Percentiles rank a stretch among this genome's conserved stretches.
Evolutionary conservation across 1,140 invertebrate genomes (phyloP).

Genomic region (Charaxes varanes): DNA sequence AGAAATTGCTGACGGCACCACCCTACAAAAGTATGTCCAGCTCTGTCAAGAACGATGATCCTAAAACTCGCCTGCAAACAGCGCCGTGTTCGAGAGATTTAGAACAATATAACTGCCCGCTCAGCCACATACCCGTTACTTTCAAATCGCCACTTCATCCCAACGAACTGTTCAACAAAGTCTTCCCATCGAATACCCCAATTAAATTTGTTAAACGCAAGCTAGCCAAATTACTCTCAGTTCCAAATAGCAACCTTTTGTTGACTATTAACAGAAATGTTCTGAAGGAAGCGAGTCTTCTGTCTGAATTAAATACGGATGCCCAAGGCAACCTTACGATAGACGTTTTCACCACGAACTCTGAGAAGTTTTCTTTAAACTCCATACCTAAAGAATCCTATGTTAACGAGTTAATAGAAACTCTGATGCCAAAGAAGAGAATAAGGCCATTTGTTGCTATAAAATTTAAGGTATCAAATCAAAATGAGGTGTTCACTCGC

Average conservation of each 20-base stretch:
- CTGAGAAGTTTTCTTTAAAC: conserved; percentile 48
- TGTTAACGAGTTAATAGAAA: conserved; percentile 51
- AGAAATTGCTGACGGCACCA: conserved; percentile 60
- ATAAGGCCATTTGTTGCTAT: conserved; percentile 59
- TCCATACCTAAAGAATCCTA: conserved; percentile 56
- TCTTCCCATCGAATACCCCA: conserved; percentile 58
- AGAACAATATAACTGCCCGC: conserved; percentile 52
- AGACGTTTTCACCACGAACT: conserved; percentile 59
- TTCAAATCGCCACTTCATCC: conserved; percentile 55
- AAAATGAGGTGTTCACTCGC: conserved; percentile 60
- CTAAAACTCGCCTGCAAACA: conserved; percentile 40
- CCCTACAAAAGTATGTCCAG: conserved; percentile 39
- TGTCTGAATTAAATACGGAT: conserved; percentile 56
- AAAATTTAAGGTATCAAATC: conserved; percentile 63
- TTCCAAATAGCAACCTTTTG: conserved; percentile 53
- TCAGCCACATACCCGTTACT: conserved; percentile 51
- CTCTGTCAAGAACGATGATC: conserved; percentile 29
- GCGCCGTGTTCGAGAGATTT: conserved; percentile 46
- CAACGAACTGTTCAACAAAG: conserved; percentile 54
- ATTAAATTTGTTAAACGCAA: conserved; percentile 63
- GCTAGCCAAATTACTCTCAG: conserved; percentile 52
- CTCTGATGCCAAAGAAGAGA: conserved; percentile 53
- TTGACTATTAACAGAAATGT: conserved; percentile 58
- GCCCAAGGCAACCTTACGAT: conserved; percentile 43
- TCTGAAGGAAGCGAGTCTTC: conserved; percentile 50